Evolutionary conservation across 37 sponge, comb jelly and placozoan species (phyloP), one percentile per base, ranked within the genome.

Genomic region (Beroe forskalii): DNA sequence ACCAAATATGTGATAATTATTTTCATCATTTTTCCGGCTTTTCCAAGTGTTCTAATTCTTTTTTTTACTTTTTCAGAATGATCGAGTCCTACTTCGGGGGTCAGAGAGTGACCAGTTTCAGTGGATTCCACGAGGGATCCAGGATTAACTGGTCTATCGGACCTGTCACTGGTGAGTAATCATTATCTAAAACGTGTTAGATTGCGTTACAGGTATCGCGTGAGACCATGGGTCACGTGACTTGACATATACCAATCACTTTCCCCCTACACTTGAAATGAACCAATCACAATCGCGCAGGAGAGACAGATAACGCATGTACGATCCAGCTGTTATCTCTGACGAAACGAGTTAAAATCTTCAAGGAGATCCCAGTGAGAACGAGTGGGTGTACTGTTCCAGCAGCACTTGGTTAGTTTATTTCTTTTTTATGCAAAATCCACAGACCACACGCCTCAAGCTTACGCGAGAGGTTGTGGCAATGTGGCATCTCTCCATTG

Each of bases 21-120:
- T n/a, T n/a, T n/a, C n/a, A n/a, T n/a, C n/a, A n/a, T n/a, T n/a
- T n/a, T n/a, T n/a, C n/a, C n/a, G n/a, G n/a, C n/a, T n/a, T n/a
- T n/a, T n/a, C n/a, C n/a, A n/a, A n/a, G n/a, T n/a, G n/a, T n/a
- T n/a, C n/a, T n/a, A n/a, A n/a, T n/a, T n/a, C n/a, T n/a, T n/a
- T n/a, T n/a, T n/a, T n/a, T n/a, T n/a, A n/a, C n/a, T n/a, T n/a
- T n/a, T n/a, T 63, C 14, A 8, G 66, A 30, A 63, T 30, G 66
- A 63, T 63, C 20, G 66, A 63, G 66, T 63, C 66, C 2, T 19
- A 28, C 28, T 63, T 63, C 25, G 66, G n/a, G n/a, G n/a, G 25
- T 63, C 66, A 63, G 66, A 63, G 66, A 63, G 66, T 63, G 14
- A 63, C 66, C 2, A 63, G 66, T 63, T 63, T 63, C 25, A 63